Evolutionary conservation across 2,797 vertebrate genomes (phyloP).

Genomic region (Falco biarmicus): DNA sequence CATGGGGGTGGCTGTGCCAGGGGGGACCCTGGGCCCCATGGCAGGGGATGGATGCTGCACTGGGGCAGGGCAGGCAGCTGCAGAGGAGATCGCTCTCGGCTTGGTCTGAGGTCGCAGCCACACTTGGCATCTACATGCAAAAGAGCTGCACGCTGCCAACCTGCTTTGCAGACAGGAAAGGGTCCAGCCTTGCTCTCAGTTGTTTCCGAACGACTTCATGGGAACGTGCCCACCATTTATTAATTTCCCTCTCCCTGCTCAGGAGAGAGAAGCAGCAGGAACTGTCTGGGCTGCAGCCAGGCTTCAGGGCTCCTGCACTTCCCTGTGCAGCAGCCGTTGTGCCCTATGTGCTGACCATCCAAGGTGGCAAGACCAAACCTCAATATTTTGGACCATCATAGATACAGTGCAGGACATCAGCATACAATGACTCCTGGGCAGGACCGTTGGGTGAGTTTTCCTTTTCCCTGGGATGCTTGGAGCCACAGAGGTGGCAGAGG

Average conservation of each 20-base stretch:
- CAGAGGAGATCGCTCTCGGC: fast-evolving
- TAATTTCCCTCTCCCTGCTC: not conserved
- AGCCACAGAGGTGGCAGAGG: not conserved
- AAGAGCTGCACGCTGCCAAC: fast-evolving
- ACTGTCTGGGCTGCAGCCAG: not conserved
- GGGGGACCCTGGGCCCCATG: not conserved
- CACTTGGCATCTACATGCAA: fast-evolving
- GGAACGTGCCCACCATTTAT: fast-evolving
- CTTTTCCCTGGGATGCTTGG: not conserved
- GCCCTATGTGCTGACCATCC: not conserved
- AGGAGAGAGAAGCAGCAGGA: not conserved
- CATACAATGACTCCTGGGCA: fast-evolving
- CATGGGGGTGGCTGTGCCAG: not conserved
- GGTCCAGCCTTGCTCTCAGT: not conserved
- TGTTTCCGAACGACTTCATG: not conserved
- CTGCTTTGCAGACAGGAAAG: not conserved
- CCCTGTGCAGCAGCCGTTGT: fast-evolving
- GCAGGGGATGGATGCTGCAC: not conserved
- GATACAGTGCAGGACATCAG: fast-evolving
- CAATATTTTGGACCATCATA: fast-evolving
- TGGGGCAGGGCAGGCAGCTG: not conserved
- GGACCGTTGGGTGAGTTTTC: not conserved
- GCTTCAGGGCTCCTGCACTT: not conserved
- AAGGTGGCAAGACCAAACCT: not conserved
- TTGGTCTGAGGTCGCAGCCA: not conserved